Percentiles rank a stretch among this genome's conserved stretches.
These are phyloP conservation scores for Danionella dracula DNA, from an alignment of 2,797 vertebrate species.

Conservation along the genomic window DNA sequence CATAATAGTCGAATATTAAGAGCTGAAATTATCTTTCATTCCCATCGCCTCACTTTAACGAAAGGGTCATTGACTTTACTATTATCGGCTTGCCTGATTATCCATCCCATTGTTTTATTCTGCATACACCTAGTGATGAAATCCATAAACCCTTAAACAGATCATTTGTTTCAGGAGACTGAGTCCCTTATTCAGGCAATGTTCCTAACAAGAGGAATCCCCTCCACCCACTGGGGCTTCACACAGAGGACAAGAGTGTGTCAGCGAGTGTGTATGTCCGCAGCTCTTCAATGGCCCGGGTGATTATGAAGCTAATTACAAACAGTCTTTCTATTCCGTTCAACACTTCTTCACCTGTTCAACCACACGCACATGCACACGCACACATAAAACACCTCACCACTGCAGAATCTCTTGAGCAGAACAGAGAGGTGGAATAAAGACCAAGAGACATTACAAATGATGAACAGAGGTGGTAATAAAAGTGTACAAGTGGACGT, in stretches of 20 bases:
- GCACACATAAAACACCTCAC: no score
- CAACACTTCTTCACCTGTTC: constrained; percentile 68
- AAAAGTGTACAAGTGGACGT: constrained; percentile 20
- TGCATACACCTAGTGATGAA: constrained; percentile 47
- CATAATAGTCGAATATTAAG: background rate
- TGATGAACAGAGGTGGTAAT: constrained; percentile 9
- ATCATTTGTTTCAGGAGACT: constrained; percentile 60
- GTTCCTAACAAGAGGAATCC: constrained; percentile 61
- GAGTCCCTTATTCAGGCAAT: constrained; percentile 36
- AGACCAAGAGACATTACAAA: background rate
- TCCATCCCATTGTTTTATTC: constrained; percentile 37
- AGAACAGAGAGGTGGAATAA: background rate
- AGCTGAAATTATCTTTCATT: constrained; percentile 33
- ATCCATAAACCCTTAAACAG: constrained; percentile 62
- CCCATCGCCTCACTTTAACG: constrained; percentile 15
- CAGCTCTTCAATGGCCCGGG: constrained; percentile 69
- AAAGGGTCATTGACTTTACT: constrained; percentile 39
- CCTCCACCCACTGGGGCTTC: constrained; percentile 19
- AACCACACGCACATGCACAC: no score
- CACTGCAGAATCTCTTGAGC: constrained; percentile 55
- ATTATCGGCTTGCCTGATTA: constrained; percentile 33
- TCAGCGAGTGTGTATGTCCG: constrained; percentile 33
- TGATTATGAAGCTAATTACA: constrained; percentile 82
- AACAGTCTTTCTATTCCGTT: constrained; percentile 70
- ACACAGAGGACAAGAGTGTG: background rate